Conservation (phyloP, 2,113 vertebrate species). For the Emydura subglobosa region DNA sequence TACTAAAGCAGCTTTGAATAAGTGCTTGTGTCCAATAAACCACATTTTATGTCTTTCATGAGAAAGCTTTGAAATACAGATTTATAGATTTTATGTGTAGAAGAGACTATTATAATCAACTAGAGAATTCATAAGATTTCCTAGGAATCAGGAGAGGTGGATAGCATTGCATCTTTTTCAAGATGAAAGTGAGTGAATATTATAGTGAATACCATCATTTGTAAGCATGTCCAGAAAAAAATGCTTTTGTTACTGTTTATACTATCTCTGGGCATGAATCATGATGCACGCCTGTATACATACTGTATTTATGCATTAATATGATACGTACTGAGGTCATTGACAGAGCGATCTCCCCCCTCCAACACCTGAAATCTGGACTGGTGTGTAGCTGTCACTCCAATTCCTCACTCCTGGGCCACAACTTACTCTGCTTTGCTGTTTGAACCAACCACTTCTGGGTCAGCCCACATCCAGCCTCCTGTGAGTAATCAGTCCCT, state of each 20-base stretch:
- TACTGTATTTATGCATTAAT: not conserved
- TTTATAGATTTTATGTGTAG: not conserved
- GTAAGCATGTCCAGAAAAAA: no score
- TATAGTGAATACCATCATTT: not conserved
- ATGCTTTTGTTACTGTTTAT: not conserved
- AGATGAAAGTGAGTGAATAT: fast-evolving
- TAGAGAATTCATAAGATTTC: not conserved
- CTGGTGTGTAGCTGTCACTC: no score
- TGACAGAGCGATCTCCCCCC: no score
- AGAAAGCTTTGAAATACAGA: not conserved
- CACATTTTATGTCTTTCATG: not conserved
- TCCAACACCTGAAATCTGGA: no score
- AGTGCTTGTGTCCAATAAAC: not conserved
- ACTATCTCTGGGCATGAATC: not conserved
- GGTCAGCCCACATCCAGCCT: no score
- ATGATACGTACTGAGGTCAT: not conserved
- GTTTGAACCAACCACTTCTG: no score
- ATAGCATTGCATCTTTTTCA: no score
- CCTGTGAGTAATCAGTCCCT: no score
- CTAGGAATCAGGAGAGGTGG: not conserved
- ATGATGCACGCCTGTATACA: not conserved
- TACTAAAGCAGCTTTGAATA: not conserved
- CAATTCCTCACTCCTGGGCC: no score
- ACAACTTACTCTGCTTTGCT: no score
- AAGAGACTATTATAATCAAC: not conserved